phyloP scores from a whole-genome alignment of 2,797 vertebrate species.

The Helicolenus hilgendorfi region DNA sequence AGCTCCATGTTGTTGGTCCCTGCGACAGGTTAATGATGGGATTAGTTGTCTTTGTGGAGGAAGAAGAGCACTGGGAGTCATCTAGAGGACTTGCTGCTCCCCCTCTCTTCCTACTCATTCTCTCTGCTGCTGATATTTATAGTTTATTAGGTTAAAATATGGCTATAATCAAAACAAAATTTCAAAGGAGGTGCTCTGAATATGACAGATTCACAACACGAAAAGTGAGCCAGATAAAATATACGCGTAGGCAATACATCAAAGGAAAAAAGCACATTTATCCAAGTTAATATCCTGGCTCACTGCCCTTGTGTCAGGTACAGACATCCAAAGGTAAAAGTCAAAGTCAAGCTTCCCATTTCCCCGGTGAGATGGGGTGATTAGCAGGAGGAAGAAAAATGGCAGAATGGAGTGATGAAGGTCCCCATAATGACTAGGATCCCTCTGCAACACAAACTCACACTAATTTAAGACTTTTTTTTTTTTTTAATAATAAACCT shows the following conservation, averaged over 20 bases:
- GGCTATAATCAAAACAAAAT: slow-evolving; percentile 70
- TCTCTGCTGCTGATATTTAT: slow-evolving; percentile 51
- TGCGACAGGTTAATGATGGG: slow-evolving; percentile 73
- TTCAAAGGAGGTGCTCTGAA: slow-evolving; percentile 61
- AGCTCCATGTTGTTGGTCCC: background rate
- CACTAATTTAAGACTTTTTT: background rate
- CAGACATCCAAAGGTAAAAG: slow-evolving; percentile 76
- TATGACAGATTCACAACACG: slow-evolving; percentile 72
- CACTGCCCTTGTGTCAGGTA: slow-evolving; percentile 72
- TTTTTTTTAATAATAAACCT: slow-evolving; percentile 1
- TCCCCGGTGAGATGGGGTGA: slow-evolving; percentile 63
- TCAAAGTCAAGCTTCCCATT: slow-evolving; percentile 81
- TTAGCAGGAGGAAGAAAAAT: slow-evolving; percentile 68
- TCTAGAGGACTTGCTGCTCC: slow-evolving; percentile 34
- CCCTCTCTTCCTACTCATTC: background rate
- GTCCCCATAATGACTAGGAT: slow-evolving; percentile 13
- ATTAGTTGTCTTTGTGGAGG: slow-evolving; percentile 65
- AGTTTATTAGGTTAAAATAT: slow-evolving; percentile 62
- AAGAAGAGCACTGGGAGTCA: slow-evolving; percentile 54
- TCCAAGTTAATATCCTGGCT: slow-evolving; percentile 79
- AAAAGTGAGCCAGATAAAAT: slow-evolving; percentile 61
- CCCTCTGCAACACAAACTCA: slow-evolving; percentile 21
- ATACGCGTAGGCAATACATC: slow-evolving; percentile 60
- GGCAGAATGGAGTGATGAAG: slow-evolving; percentile 37
- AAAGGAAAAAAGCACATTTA: slow-evolving; percentile 63